These are phyloP conservation scores for Gastrophryne carolinensis DNA, from an alignment of 2,797 vertebrate genomes.

Conservation along the genomic window DNA sequence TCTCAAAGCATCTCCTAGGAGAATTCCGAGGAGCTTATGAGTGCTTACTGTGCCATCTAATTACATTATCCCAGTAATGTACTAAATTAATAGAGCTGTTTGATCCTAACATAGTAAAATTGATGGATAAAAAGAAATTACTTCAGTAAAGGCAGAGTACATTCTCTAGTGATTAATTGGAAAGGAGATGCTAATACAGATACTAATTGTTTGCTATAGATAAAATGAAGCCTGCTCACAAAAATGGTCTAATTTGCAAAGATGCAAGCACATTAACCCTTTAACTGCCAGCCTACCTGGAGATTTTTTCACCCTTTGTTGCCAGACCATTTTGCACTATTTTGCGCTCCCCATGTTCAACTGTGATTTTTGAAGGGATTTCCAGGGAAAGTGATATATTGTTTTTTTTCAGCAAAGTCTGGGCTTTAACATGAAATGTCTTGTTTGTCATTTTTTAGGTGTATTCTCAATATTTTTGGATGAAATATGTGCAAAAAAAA, in stretches of 20 bases:
- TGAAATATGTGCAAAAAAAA: no score
- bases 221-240: background rate
- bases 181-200: conserved; percentile 34
- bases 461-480: no score
- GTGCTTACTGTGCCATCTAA: conserved; percentile 31
- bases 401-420: no score
- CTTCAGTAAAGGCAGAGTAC: conserved; percentile 21
- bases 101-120: conserved; percentile 20
- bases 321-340: no score
- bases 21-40: conserved; percentile 5
- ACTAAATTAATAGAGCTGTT: conserved; percentile 32
- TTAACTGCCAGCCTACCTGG: no score
- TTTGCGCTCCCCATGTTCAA: no score
- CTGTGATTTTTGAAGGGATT: no score
- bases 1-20: conserved; percentile 5
- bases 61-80: conserved; percentile 35
- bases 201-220: conserved; percentile 24
- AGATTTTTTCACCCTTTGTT: no score
- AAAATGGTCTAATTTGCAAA: background rate
- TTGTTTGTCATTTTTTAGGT: no score
- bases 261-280: no score
- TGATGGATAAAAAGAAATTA: conserved; percentile 32
- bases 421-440: no score
- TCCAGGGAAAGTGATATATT: no score
- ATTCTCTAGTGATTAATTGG: conserved; percentile 36